A percentile compares a stretch with the other conserved stretches of the same genome.
Conservation (phyloP, 1,140 invertebrate species). For the Nasonia longicornis region DNA sequence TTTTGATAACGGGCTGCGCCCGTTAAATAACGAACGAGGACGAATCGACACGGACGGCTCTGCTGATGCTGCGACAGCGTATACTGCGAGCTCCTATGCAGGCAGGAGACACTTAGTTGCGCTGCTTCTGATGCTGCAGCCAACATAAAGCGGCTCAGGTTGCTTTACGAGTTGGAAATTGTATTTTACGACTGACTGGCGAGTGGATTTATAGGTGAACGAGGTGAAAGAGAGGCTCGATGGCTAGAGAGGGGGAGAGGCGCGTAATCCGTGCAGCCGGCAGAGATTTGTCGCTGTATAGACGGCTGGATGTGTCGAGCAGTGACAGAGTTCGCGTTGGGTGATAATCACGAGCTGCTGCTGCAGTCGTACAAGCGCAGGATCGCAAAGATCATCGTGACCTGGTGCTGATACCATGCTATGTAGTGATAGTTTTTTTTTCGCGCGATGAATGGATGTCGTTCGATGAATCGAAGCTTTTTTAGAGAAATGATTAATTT, state of each 20-base stretch:
- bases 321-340: background rate
- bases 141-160: background rate
- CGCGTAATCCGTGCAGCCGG: background rate
- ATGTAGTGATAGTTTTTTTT: background rate
- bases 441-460: too few species aligned
- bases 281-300: slow-evolving; percentile 1
- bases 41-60: background rate
- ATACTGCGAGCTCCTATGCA: background rate
- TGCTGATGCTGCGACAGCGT: background rate
- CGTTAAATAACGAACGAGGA: background rate
- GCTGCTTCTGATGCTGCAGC: background rate
- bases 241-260: background rate
- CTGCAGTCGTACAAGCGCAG: background rate
- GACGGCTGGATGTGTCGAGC: background rate
- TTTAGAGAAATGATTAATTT: too few species aligned
- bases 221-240: background rate
- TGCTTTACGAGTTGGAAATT: slow-evolving; percentile 43
- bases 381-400: background rate
- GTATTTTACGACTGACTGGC: slow-evolving; percentile 40
- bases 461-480: too few species aligned
- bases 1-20: background rate
- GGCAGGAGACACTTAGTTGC: background rate
- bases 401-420: background rate
- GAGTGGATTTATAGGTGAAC: slow-evolving; percentile 29
- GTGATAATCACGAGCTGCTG: background rate